Evolutionary conservation across 2,113 vertebrate genomes (phyloP), one percentile per base, ranked within the genome.

Genomic region (Cairina moschata): DNA sequence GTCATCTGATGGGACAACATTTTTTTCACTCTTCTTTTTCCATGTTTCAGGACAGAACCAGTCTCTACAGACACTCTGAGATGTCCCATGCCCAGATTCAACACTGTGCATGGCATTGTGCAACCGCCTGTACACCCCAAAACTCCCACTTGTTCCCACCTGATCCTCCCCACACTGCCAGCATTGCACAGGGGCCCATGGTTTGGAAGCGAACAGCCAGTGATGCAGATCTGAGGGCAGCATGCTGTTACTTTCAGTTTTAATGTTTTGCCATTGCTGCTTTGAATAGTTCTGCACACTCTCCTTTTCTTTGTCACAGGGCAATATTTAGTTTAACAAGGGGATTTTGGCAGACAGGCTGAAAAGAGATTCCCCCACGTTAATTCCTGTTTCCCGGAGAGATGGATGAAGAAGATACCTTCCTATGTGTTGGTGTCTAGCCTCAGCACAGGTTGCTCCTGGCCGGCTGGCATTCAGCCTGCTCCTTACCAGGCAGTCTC

Each of bases 201-300:
- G 32, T 50, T 84, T 67, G 56, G 72, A 81, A 86, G 3, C 3
- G 1, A 77, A 60, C 3, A 62, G 40, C 50, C 76, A 79, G 69
- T 1, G 0, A 74, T 31, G 54, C 5, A 5, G 4, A 63, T 77
- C 44, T 63, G 67, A 93, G 32, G 36, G 42, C 62, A 90, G 55
- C 21, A 25, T 22, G 25, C 13, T 73, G 63, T 80, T 95, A 81
- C 74, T 92, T 97, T 95, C 86, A 73, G 66, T 87, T 94, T 90
- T 92, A 44, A 66, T 36, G 7, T 63, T 91, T 83, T 90, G 42
- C 34, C 63, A 31, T 36, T 75, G n/a, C 60, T 86, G 13, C 34
- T 86, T 55, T 77, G 40, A 86, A 55, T 18, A 65, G 25, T 17
- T 86, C 82, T 82, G 58, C 54, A 82, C 91, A 23, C 20, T 77